Evolutionary conservation across 2,113 vertebrate species (phyloP).

Genomic region (Tragelaphus strepsiceros): DNA sequence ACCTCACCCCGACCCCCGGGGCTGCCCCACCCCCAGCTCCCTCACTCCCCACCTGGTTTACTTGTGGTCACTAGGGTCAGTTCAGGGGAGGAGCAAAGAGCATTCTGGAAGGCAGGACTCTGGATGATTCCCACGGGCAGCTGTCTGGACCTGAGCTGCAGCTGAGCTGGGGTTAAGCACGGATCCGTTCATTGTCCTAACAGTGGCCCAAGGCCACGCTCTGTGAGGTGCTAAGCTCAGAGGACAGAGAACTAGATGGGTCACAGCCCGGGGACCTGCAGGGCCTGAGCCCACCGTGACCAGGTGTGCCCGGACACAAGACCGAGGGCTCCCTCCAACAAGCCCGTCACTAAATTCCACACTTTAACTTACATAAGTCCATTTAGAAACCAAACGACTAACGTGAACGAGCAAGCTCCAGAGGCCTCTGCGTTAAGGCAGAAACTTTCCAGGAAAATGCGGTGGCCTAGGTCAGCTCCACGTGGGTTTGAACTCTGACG

Average conservation of each 20-base stretch:
- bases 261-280: neutral
- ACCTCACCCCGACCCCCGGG: neutral
- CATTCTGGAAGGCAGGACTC: neutral
- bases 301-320: neutral
- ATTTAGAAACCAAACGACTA: neutral
- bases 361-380: neutral
- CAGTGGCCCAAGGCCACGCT: accelerated
- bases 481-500: accelerated
- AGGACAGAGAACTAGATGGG: neutral
- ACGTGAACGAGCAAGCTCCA: neutral
- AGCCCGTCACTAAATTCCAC: neutral
- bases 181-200: accelerated
- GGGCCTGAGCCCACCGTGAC: no score
- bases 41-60: neutral
- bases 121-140: accelerated
- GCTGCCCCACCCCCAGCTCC: neutral
- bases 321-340: neutral
- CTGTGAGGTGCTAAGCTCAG: neutral
- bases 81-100: neutral
- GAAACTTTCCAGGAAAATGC: neutral
- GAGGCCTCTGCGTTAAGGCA: neutral
- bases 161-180: accelerated
- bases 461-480: neutral
- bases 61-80: neutral
- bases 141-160: neutral